Percentiles rank a stretch among this genome's conserved stretches.
Evolutionary conservation across 2,888 invertebrate species (phyloP).

Genomic region (Meandrusa payeni): DNA sequence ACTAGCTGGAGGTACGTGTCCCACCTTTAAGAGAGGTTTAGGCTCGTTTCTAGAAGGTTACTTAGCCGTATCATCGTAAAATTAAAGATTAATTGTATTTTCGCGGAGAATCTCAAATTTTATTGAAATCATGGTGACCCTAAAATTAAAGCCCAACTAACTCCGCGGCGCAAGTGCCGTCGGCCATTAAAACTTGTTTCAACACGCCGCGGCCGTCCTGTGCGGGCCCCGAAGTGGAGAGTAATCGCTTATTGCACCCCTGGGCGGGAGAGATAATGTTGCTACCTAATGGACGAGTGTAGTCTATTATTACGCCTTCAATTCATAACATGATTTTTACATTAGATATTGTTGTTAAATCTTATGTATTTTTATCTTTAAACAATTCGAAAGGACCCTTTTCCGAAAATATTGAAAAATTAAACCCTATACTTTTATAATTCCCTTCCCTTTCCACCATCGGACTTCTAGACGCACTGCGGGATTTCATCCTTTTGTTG

Average conservation of each 20-base stretch:
- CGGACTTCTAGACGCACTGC: too few relatives aligned
- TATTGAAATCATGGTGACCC: conserved; percentile 29
- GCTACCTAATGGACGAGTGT: conserved; percentile 21
- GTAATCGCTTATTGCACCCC: conserved; percentile 23
- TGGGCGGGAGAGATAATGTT: conserved; percentile 22
- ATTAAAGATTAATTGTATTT: not conserved
- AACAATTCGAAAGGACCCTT: too few relatives aligned
- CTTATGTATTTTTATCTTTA: too few relatives aligned
- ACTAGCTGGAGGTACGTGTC: too few relatives aligned
- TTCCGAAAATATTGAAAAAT: too few relatives aligned
- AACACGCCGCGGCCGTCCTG: conserved; percentile 30
- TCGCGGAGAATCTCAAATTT: conserved; percentile 1
- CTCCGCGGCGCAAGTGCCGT: conserved; percentile 38
- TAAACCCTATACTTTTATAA: too few relatives aligned
- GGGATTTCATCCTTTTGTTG: too few relatives aligned
- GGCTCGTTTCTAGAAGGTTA: too few relatives aligned
- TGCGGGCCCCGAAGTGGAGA: conserved; percentile 20
- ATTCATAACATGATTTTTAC: not conserved
- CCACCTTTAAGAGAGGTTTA: too few relatives aligned
- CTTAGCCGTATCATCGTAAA: too few relatives aligned
- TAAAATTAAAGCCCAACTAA: conserved; percentile 32
- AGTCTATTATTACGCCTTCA: conserved; percentile 9
- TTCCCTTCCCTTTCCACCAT: too few relatives aligned
- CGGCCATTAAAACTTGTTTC: conserved; percentile 59
- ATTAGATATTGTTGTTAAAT: not conserved